phyloP scores from a whole-genome alignment of 1,140 invertebrate genomes.

The Drosophila parvula region DNA sequence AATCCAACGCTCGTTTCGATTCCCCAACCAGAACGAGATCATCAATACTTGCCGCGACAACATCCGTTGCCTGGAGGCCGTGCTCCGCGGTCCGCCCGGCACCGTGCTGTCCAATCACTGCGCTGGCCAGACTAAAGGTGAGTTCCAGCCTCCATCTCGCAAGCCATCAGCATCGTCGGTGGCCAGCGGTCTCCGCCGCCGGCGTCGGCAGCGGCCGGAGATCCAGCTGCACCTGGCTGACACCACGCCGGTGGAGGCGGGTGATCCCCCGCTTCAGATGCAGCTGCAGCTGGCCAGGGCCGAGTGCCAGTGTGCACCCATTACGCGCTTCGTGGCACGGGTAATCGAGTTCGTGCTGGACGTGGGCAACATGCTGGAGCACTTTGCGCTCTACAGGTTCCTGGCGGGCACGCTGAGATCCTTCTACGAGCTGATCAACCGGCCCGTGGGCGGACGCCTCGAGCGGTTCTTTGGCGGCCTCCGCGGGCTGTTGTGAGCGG shows the following conservation, averaged over 20 bases:
- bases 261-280: neutral
- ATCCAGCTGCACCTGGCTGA: neutral
- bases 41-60: conserved; percentile 90
- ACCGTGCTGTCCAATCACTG: conserved; percentile 76
- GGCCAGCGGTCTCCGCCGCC: conserved; percentile 17
- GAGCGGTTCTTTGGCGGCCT: conserved; percentile 68
- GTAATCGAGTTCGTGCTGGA: conserved; percentile 77
- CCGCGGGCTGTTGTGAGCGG: conserved; percentile 60
- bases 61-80: conserved; percentile 87
- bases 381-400: conserved; percentile 79
- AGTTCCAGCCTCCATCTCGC: conserved; percentile 63
- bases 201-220: conserved; percentile 7
- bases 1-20: neutral
- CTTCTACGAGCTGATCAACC: conserved; percentile 73
- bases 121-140: conserved; percentile 81
- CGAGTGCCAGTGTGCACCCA: conserved; percentile 82
- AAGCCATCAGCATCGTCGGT: conserved; percentile 37
- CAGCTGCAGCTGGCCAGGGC: conserved; percentile 12
- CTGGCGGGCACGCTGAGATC: conserved; percentile 70
- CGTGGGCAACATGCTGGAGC: conserved; percentile 71
- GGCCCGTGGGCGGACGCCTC: conserved; percentile 58
- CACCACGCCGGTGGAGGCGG: conserved; percentile 9
- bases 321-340: conserved; percentile 81
- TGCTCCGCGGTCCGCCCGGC: conserved; percentile 84
- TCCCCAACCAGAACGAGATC: conserved; percentile 88